Base-by-base conservation (phyloP, 2,797 vertebrate species). In the Loriculus beryllinus region DNA sequence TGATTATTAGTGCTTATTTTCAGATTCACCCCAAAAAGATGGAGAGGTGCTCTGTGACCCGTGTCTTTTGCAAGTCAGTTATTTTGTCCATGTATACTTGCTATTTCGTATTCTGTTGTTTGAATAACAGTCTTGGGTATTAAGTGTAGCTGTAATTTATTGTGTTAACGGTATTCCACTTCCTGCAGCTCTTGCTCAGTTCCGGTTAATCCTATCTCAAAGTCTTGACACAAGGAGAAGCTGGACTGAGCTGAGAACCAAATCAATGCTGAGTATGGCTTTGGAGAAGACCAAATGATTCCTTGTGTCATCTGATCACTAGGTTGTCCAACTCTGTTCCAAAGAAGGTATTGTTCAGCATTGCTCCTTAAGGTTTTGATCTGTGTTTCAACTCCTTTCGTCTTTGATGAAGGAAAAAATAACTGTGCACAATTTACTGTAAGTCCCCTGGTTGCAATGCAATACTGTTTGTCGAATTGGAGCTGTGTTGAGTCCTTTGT, bases 131-230 rank as follows among this genome's bases (percentile, higher is more conserved):
- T 65, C 51, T 82, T 82, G 37, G 33, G n/a, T 60, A 72, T 83
- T 88, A 92, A 75, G 29, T 0, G 0, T 67, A 83, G 29, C 67
- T 82, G 39, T 90, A 72, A 77, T 92, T 93, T 75, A 54, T 74
- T 28, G 9, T 82, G 45, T 82, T 93, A 95, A 72, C 3, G 5
- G 29, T 88, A 35, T 87, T 67, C 71, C 29, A 37, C n/a, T 86
- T 96, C 57, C 71, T 1, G 1, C 51, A 48, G 48, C 49, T 83
- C 17, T 76, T 63, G 43, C 70, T 90, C 75, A 60, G 60, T 90
- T 95, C 69, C 19, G 56, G 42, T 31, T 92, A 92, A 87, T 94
- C 82, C 79, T 76, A 12, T 93, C 67, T 88, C 79, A 88, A 56
- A 88, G 59, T 79, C 65, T 77, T 82, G 62, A 68, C 86, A 35